Evolutionary conservation across 2,797 vertebrate species (phyloP).

Genomic region (Psittacula derbiana): DNA sequence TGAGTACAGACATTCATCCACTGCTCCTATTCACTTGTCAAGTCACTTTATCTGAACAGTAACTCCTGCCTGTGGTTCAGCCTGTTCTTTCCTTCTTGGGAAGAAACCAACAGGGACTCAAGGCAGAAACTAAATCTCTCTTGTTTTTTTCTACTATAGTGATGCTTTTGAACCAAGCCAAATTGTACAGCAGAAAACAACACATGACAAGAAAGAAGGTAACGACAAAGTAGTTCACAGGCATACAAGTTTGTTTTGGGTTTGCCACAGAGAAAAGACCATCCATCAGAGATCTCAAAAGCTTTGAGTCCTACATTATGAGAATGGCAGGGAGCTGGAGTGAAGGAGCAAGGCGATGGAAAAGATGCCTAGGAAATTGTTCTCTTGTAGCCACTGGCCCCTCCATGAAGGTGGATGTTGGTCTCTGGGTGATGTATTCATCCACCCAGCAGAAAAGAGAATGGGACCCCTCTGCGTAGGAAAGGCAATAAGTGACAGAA

Average conservation of each 20-base stretch:
- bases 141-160: background rate
- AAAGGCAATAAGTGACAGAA: background rate
- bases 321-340: background rate
- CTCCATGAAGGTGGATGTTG: background rate
- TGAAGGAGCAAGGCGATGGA: background rate
- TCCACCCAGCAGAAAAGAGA: background rate
- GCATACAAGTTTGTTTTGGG: background rate
- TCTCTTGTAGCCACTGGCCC: background rate
- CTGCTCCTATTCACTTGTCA: slow-evolving; percentile 10
- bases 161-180: slow-evolving; percentile 1
- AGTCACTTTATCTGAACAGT: background rate
- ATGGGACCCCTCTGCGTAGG: background rate
- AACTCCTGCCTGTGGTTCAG: slow-evolving; percentile 41
- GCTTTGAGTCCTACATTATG: background rate
- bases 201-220: background rate
- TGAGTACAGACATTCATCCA: background rate
- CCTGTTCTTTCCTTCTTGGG: slow-evolving; percentile 21
- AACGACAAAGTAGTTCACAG: background rate
- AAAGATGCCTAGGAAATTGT: background rate
- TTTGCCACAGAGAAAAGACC: background rate
- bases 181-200: background rate
- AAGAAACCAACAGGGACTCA: background rate
- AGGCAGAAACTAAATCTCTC: slow-evolving; percentile 38
- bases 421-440: background rate
- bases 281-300: slow-evolving; percentile 6